Evolutionary conservation across 92 coral and sea anemone genomes (phyloP), one percentile per base, ranked within the genome.

Genomic region (Anthopleura xanthogrammica): DNA sequence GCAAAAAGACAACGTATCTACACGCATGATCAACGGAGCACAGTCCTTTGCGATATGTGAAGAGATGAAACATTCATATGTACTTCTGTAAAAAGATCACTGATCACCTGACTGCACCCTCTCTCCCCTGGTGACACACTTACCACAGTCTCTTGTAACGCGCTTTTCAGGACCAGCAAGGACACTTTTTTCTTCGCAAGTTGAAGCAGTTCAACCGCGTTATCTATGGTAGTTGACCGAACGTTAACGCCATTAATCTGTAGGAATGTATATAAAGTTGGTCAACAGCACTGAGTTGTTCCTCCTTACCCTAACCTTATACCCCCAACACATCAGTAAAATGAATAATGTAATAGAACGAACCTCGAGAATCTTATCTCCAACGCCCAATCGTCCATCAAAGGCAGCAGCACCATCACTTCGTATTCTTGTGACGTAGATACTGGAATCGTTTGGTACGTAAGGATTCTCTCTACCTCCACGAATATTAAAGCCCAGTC

Each of bases 391-490:
- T 65, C 98, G 84, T 3, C 99, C 99, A 78, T 97, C 99, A 41
- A 83, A 78, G 11, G 95, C 98, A 12, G 99, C 99, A 23, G 90
- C 88, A 41, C 99, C 98, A 65, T 90, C 93, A 52, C 87, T 86
- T 12, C 94, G 89, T 77, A 97, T 90, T 50, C 97, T 88, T 0
- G 99, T 97, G 42, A 97, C 93, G 88, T 82, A 97, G 79, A 97
- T 97, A 80, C 99, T 92, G 46, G 98, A 88, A 46, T 97, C 99
- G 12, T 91, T 95, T 4, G 98, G 95, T 41, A 97, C 86, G 62
- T 94, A 93, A 42, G 99, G 99, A 80, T 93, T 95, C 52, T 94
- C 98, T 16, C 79, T 80, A 12, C 99, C 99, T 50, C 99, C 99
- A 43, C 98, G 98, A 60, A 97, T 81, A 84, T 94, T 97, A 71